These are phyloP conservation scores for Xylota sylvarum DNA, from an alignment of 2,888 invertebrate genomes.

Conservation along the genomic window DNA sequence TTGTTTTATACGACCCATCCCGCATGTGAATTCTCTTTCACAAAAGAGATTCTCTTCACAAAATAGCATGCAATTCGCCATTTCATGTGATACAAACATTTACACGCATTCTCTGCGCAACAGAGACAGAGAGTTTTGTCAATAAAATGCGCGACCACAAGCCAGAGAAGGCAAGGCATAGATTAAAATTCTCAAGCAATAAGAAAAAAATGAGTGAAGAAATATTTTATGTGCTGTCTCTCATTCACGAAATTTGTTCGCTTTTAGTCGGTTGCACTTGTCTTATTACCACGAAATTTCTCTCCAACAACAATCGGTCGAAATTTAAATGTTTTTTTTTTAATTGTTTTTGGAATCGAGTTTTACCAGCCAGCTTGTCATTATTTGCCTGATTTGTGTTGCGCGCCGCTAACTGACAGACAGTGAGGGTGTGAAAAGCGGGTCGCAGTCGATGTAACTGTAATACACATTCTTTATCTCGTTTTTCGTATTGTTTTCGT, in stretches of 20 bases:
- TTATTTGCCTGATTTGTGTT: conserved; percentile 19
- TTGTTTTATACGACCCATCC: neutral
- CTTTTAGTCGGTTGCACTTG: conserved; percentile 39
- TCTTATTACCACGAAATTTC: conserved; percentile 4
- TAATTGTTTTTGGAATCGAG: neutral
- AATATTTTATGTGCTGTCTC: conserved; percentile 40
- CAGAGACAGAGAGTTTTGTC: neutral
- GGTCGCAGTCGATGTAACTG: conserved; percentile 5
- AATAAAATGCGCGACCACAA: neutral
- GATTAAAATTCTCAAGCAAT: neutral
- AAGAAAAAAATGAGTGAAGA: neutral
- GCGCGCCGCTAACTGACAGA: conserved; percentile 26
- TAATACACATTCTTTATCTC: conserved; percentile 3
- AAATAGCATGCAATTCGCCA: neutral
- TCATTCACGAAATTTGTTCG: conserved; percentile 54
- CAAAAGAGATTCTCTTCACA: neutral
- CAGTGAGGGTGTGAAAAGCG: conserved; percentile 26
- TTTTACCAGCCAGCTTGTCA: conserved; percentile 10
- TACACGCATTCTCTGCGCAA: neutral
- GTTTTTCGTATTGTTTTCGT: neutral
- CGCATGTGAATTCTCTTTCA: neutral
- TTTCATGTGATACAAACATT: neutral
- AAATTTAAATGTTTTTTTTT: conserved; percentile 14
- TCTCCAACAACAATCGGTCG: conserved; percentile 10
- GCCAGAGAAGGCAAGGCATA: conserved; percentile 8